Evolutionary conservation across 2,113 vertebrate species (phyloP), one percentile per base, ranked within the genome.

Genomic region (Burhinus bistriatus): DNA sequence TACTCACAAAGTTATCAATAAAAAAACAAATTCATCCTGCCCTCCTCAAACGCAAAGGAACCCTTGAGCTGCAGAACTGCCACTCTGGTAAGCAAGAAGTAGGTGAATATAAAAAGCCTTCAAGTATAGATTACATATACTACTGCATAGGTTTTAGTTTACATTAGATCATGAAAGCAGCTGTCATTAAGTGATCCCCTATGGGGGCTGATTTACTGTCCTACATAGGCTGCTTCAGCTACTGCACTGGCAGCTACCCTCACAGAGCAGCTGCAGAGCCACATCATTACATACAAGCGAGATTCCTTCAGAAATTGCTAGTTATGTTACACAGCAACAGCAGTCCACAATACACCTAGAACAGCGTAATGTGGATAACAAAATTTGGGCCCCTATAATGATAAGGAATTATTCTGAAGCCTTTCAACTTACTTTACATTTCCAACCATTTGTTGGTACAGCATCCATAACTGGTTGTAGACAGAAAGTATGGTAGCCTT

Each of bases 401-500:
- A 81, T 12, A 26, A 20, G 16, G 36, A 93, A 75, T 44, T 80
- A 40, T 25, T 54, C 52, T 45, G 58, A 76, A 94, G 54, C 11
- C 17, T 65, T 64, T 62, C 65, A n/a, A 97, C 98, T 99, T 97
- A 99, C 99, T 99, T 99, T 99, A 98, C 99, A 99, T 97, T 98
- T 99, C 99, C 99, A 99, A 93, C 98, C 97, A 90, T 98, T 98
- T 96, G 98, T 98, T 59, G 98, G 99, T 81, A 98, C 98, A 38
- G 98, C 98, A 32, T 99, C 99, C 98, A 99, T 99, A 92, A 99
- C 98, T 26, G 99, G 99, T 34, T 99, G 99, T 62, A 99, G 99
- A 97, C 99, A 99, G 97, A 99, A 99, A 21, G 99, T 97, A 97
- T 99, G 99, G 97, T 99, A 99, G 52, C 99, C 98, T 98, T 99